These are phyloP conservation scores for Ophioninae sp. DNA, from an alignment of 2,888 invertebrate species.

Conservation along the genomic window DNA sequence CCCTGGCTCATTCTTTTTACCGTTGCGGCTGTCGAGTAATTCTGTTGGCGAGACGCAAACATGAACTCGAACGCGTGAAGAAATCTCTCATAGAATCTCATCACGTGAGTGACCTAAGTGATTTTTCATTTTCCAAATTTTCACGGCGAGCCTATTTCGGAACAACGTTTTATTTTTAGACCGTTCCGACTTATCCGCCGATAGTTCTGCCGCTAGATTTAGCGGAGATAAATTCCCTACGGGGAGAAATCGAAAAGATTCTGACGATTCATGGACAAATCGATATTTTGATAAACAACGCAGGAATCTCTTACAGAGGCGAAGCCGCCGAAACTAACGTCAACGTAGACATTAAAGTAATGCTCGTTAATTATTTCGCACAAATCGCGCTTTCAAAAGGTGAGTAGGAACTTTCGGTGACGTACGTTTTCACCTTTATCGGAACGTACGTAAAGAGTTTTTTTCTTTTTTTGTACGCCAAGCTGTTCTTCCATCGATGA, in stretches of 20 bases:
- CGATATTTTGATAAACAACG: conserved; percentile 96
- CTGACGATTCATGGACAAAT: conserved; percentile 88
- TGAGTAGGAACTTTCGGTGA: conserved; percentile 72
- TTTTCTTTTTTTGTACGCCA: background rate
- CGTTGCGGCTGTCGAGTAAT: conserved; percentile 92
- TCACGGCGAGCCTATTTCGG: background rate
- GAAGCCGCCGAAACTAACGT: conserved; percentile 88
- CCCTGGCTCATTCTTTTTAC: conserved; percentile 92
- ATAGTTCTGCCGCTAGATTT: conserved; percentile 89
- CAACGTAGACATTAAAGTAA: conserved; percentile 92
- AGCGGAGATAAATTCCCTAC: conserved; percentile 85
- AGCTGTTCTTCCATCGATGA: conserved; percentile 92
- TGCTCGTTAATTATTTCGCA: conserved; percentile 97
- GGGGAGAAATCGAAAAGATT: conserved; percentile 85
- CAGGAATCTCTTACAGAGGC: conserved; percentile 92
- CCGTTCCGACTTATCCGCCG: conserved; percentile 86
- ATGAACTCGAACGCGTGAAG: conserved; percentile 92
- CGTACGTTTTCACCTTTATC: background rate
- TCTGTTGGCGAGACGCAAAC: conserved; percentile 89
- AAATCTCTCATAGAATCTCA: conserved; percentile 86
- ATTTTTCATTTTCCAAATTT: background rate
- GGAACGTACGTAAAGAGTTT: no score
- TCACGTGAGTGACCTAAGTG: conserved; percentile 81
- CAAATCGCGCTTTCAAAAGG: conserved; percentile 95
- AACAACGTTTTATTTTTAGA: conserved; percentile 78